Evolutionary conservation across 2,113 vertebrate genomes (phyloP), one percentile per base, ranked within the genome.

Genomic region (Pongo pygmaeus): DNA sequence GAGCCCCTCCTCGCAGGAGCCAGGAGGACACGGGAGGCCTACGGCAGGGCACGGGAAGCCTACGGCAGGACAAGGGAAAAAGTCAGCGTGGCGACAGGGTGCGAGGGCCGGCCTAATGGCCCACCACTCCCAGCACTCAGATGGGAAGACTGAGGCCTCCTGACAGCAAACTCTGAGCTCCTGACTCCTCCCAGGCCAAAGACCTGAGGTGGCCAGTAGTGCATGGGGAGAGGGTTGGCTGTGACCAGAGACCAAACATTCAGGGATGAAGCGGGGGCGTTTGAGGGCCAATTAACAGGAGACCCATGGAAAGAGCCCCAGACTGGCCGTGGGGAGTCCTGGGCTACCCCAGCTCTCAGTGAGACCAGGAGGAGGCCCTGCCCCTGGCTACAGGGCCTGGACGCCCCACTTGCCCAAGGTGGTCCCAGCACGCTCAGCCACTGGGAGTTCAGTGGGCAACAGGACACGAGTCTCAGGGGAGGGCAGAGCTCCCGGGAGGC

Each of bases 141-240:
- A 18, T 30, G 77, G 88, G 23, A 52, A 85, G 64, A 38, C 25
- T 22, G 72, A 50, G 59, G 79, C 14, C 38, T 55, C 32, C 93
- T 18, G 17, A 25, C 0, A 5, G n/a, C 93, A 35, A 6, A 43
- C 5, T 46, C 55, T 32, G 35, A 72, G 59, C 40, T n/a, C 67
- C 90, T 22, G 48, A 3, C 14, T 70, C 57, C 38, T 50, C 25
- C 55, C 55, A 16, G 48, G 75, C 40, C 20, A 10, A 52, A 46
- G 81, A 70, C 8, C 86, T 32, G 46, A 52, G 48, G 30, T 5
- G 43, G 27, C 79, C 20, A 8, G 6, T 5, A 20, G 48, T 5
- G n/a, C 7, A 23, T 10, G 10, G 11, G 1, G 1, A 17, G 17
- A 8, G 18, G 30, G 2, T 64, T 30, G 12, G 23, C 4, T 1